Evolutionary conservation across 2,888 invertebrate genomes (phyloP).

Genomic region (Erebia aethiops): DNA sequence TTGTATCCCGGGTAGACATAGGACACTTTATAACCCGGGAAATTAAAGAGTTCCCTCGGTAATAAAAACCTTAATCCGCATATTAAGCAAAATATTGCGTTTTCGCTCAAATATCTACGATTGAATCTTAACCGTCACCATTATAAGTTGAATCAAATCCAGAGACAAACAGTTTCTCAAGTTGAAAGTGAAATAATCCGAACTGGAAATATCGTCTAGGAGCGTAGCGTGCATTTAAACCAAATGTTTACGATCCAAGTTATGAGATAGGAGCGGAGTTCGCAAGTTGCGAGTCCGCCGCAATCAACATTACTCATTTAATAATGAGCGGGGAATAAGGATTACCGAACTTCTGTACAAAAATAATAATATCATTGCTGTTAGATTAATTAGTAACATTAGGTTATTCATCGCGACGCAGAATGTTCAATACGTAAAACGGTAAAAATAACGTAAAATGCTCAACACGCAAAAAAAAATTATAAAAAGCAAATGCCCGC

Average conservation of each 20-base stretch:
- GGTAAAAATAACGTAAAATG: no score
- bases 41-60: no score
- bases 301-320: conserved; percentile 76
- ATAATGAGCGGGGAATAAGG: conserved; percentile 52
- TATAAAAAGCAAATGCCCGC: no score
- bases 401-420: not conserved
- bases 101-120: no score
- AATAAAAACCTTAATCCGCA: no score
- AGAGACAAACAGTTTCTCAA: conserved; percentile 18
- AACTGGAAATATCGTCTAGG: conserved; percentile 1
- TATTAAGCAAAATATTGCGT: no score
- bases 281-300: conserved; percentile 61
- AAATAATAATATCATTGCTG: not conserved
- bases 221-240: conserved; percentile 30
- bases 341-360: conserved; percentile 37
- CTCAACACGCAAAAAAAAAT: no score
- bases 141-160: conserved; percentile 33
- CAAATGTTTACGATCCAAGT: conserved; percentile 54
- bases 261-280: conserved; percentile 55
- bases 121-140: not conserved
- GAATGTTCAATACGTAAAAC: no score
- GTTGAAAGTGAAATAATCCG: conserved; percentile 11
- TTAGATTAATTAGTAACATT: not conserved
- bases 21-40: no score
- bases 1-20: no score